Conservation (phyloP, 2,113 vertebrate genomes). For the Mustela lutreola region DNA sequence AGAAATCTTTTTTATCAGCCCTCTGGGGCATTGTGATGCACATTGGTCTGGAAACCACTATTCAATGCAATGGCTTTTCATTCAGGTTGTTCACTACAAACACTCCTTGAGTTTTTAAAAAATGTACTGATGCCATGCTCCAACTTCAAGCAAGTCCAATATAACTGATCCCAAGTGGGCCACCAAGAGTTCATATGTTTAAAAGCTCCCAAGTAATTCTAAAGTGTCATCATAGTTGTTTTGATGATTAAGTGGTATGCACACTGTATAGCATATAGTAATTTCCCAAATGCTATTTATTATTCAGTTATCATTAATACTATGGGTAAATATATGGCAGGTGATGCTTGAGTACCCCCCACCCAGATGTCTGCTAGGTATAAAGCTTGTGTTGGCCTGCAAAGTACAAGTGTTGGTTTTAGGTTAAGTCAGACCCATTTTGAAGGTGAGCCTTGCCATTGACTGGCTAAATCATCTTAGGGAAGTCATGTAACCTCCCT, state of each 20-base stretch:
- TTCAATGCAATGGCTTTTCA: background rate
- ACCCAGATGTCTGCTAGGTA: background rate
- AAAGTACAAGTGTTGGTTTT: background rate
- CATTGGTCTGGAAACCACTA: rapidly evolving
- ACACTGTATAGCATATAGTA: background rate
- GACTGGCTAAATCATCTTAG: background rate
- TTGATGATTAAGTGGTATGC: background rate
- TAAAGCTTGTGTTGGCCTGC: background rate
- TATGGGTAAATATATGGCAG: too few species aligned
- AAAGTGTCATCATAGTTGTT: background rate
- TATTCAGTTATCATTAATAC: background rate
- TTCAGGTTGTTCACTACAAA: background rate
- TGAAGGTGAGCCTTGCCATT: background rate
- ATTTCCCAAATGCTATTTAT: background rate
- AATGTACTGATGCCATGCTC: background rate
- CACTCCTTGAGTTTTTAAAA: background rate
- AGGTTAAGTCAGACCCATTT: background rate
- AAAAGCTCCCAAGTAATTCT: background rate
- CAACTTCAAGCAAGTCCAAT: background rate
- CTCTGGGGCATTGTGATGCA: background rate
- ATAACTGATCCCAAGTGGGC: background rate
- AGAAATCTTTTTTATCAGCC: background rate
- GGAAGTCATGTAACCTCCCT: background rate
- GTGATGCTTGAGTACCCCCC: background rate
- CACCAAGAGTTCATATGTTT: background rate